A percentile compares a stretch with the other conserved stretches of the same genome.
Evolutionary conservation across 1,140 invertebrate species (phyloP).

Genomic region (Harlomillsia oculata): DNA sequence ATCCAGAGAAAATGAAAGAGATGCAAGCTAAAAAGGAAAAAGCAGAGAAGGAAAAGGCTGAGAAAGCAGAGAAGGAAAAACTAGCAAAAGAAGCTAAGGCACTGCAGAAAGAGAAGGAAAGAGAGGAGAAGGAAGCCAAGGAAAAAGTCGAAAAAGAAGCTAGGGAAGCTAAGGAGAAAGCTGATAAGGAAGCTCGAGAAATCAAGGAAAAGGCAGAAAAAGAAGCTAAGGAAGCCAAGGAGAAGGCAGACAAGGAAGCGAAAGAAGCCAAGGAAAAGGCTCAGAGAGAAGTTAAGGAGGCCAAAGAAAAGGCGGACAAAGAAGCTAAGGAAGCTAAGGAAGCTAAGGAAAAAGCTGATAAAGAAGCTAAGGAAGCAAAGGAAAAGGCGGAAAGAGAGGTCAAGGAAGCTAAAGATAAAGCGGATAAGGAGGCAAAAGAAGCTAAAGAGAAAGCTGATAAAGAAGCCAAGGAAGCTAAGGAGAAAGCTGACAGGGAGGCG

Average conservation of each 20-base stretch:
- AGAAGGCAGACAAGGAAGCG: neutral
- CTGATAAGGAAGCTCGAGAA: neutral
- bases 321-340: neutral
- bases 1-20: slow-evolving; percentile 38
- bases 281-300: slow-evolving; percentile 37
- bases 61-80: slow-evolving; percentile 43
- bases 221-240: slow-evolving; percentile 13
- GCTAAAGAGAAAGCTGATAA: slow-evolving; percentile 15
- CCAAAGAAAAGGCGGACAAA: slow-evolving; percentile 55
- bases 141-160: slow-evolving; percentile 15
- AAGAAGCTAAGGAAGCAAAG: slow-evolving; percentile 12
- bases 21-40: slow-evolving; percentile 42
- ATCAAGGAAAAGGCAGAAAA: slow-evolving; percentile 17
- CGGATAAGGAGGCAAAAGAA: neutral
- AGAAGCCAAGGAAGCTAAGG: slow-evolving; percentile 13
- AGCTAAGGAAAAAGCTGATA: slow-evolving; percentile 11
- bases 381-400: slow-evolving; percentile 16
- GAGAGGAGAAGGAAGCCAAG: neutral
- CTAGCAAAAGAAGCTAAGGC: slow-evolving; percentile 39
- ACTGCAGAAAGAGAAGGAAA: slow-evolving; percentile 1
- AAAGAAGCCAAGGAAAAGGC: slow-evolving; percentile 10
- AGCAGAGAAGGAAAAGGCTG: slow-evolving; percentile 31
- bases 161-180: neutral
- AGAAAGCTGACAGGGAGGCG: neutral
- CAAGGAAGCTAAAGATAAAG: slow-evolving; percentile 1